phyloP scores from a whole-genome alignment of 2,888 invertebrate species.

The Azorinus chamasolen region DNA sequence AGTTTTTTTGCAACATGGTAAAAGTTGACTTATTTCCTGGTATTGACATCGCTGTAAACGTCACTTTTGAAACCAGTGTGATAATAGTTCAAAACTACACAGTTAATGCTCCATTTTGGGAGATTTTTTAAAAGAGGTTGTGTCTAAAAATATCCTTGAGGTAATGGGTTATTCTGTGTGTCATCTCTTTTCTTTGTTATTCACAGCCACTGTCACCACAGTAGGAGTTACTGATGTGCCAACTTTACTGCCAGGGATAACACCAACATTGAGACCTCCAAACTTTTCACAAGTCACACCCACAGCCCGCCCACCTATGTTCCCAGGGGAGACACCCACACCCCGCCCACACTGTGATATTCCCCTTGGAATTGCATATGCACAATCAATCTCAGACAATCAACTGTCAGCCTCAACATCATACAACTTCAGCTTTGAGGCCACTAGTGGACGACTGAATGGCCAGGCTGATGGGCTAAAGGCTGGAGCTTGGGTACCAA shows the following conservation, averaged over 20 bases:
- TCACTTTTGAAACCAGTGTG: too few species aligned
- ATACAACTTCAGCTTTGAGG: conserved; percentile 67
- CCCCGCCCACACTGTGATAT: conserved; percentile 70
- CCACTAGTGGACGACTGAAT: conserved; percentile 72
- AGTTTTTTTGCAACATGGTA: too few species aligned
- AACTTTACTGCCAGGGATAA: conserved; percentile 19
- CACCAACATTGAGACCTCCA: conserved; percentile 59
- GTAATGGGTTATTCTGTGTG: too few species aligned
- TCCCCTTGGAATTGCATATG: conserved; percentile 76
- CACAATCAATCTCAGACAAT: conserved; percentile 63
- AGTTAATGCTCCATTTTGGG: too few species aligned
- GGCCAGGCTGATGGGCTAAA: conserved; percentile 20
- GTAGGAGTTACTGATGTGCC: conserved; percentile 4
- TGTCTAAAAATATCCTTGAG: too few species aligned
- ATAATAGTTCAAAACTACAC: too few species aligned
- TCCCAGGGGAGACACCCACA: conserved; percentile 48
- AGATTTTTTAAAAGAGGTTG: too few species aligned
- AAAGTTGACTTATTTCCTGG: too few species aligned
- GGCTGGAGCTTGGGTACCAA: conserved; percentile 77
- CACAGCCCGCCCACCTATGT: conserved; percentile 41
- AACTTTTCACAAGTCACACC: conserved; percentile 49
- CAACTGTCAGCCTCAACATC: conserved; percentile 76
- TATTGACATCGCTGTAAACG: too few species aligned
- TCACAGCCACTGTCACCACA: conserved; percentile 1
- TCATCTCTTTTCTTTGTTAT: too few species aligned